Evolutionary conservation across 2,888 invertebrate species (phyloP).

Genomic region (Aporophyla lueneburgensis): DNA sequence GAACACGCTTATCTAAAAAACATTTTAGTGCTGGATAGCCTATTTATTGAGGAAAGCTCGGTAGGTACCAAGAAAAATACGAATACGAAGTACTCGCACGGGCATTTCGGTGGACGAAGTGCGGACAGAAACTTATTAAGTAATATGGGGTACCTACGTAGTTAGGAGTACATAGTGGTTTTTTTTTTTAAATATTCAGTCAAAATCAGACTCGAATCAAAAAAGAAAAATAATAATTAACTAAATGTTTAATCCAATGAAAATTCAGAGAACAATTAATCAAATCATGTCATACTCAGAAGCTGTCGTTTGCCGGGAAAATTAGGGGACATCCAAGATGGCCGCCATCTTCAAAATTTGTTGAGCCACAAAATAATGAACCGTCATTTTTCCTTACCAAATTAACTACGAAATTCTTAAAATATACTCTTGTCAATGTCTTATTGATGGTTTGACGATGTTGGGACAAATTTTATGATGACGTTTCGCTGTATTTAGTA

Average conservation of each 20-base stretch:
- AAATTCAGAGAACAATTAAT: constrained; percentile 39
- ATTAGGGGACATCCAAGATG: constrained; percentile 28
- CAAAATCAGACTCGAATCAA: neutral
- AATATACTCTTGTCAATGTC: constrained; percentile 16
- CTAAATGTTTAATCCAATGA: constrained; percentile 1
- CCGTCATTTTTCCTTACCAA: constrained; percentile 22
- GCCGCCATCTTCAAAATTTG: constrained; percentile 22
- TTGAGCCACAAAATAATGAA: constrained; percentile 47
- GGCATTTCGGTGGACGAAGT: too few species aligned
- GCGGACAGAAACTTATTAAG: too few species aligned
- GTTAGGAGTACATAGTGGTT: too few species aligned
- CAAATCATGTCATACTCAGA: constrained; percentile 25
- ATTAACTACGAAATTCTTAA: constrained; percentile 32
- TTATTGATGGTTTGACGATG: constrained; percentile 36
- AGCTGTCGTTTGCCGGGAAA: constrained; percentile 34
- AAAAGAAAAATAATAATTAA: constrained; percentile 1
- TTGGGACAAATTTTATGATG: constrained; percentile 15
- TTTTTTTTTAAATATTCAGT: neutral
- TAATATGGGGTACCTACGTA: neutral
- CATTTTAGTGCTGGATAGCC: too few species aligned
- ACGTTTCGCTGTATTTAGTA: neutral
- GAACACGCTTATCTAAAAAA: too few species aligned
- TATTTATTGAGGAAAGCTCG: too few species aligned
- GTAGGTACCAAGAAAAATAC: too few species aligned
- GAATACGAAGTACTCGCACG: too few species aligned